These are phyloP conservation scores for Neogale vison DNA, from an alignment of 2,113 vertebrate species.

Conservation along the genomic window DNA sequence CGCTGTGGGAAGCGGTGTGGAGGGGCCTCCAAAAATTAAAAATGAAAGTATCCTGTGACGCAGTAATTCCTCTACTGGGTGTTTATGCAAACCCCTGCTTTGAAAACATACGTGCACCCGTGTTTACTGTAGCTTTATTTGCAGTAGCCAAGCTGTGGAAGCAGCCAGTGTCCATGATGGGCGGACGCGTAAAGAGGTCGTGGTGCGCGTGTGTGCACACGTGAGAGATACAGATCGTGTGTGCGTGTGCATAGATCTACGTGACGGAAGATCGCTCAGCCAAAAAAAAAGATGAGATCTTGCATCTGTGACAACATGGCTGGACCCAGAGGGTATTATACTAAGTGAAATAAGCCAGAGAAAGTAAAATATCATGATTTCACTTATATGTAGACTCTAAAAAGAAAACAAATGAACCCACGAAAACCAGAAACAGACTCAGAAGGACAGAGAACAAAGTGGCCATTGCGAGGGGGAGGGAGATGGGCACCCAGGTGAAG, in stretches of 20 bases:
- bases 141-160: too few relatives aligned
- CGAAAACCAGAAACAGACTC: background rate
- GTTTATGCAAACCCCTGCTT: background rate
- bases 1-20: background rate
- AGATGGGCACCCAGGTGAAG: background rate
- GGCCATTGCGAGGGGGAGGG: background rate
- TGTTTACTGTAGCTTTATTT: too few relatives aligned
- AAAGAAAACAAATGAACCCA: background rate
- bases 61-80: background rate
- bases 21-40: background rate
- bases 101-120: too few relatives aligned
- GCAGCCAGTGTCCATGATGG: too few relatives aligned
- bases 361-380: background rate
- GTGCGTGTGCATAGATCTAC: fast-evolving
- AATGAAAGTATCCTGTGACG: background rate
- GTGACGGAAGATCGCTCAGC: too few relatives aligned
- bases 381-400: background rate
- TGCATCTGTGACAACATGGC: background rate
- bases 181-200: too few relatives aligned
- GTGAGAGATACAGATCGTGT: too few relatives aligned
- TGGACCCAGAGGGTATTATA: background rate
- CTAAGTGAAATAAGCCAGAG: background rate
- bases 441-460: background rate
- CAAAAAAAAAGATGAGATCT: background rate
- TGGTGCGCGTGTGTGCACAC: too few relatives aligned